Percentiles rank a stretch among this genome's conserved stretches.
These are phyloP conservation scores for Oopsacas minuta DNA, from an alignment of 37 sponge, comb jelly and placozoan genomes.

Conservation along the genomic window DNA sequence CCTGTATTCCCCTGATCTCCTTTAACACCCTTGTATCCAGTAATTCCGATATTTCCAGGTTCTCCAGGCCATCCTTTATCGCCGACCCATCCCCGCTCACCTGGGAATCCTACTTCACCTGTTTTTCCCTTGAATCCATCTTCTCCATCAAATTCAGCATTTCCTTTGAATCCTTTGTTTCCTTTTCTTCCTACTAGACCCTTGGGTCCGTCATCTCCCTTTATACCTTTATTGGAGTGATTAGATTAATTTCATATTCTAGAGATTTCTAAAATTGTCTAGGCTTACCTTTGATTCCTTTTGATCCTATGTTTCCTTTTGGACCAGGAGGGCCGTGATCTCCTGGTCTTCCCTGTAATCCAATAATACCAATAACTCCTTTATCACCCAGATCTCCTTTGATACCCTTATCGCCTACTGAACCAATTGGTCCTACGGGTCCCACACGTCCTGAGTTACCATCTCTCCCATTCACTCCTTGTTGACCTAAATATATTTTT, in stretches of 20 bases:
- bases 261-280: not conserved
- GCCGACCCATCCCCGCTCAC: slow-evolving; percentile 2
- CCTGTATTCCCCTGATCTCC: slow-evolving; percentile 20
- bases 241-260: not conserved
- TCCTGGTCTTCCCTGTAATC: slow-evolving; percentile 3
- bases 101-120: not conserved
- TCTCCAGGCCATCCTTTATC: slow-evolving; percentile 19
- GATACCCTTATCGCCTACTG: not conserved
- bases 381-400: slow-evolving; percentile 19
- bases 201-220: not conserved
- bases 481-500: slow-evolving; percentile 10
- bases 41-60: not conserved
- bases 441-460: not conserved
- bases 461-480: slow-evolving; percentile 11
- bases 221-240: not conserved
- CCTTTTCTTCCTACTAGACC: not conserved
- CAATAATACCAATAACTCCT: not conserved
- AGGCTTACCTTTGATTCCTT: not conserved
- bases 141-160: not conserved
- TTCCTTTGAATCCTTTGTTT: not conserved
- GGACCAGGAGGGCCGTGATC: not conserved
- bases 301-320: slow-evolving; percentile 15
- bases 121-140: not conserved
- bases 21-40: slow-evolving; percentile 14
- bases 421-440: not conserved